These are phyloP conservation scores for Helicoverpa armigera DNA, from an alignment of 1,140 invertebrate genomes.

Conservation along the genomic window DNA sequence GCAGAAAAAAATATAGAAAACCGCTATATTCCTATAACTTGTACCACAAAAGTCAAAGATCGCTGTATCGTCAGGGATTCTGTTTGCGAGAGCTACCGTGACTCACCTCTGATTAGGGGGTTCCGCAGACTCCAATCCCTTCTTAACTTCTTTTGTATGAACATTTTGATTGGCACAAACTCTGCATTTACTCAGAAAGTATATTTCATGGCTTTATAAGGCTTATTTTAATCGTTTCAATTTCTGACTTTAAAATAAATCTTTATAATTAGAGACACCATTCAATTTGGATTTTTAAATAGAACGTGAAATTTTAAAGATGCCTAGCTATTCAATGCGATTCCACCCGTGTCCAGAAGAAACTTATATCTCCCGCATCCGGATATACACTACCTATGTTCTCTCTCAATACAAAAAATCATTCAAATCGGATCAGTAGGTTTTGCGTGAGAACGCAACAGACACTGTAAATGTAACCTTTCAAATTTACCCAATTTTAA, in stretches of 20 bases:
- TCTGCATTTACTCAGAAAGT: not conserved
- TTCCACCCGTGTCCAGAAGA: too few relatives aligned
- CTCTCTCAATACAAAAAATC: too few relatives aligned
- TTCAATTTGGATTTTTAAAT: too few relatives aligned
- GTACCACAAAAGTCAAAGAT: conserved; percentile 44
- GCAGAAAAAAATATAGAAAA: not conserved
- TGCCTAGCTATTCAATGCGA: too few relatives aligned
- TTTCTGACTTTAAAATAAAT: not conserved
- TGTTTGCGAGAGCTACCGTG: conserved; percentile 61
- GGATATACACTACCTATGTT: too few relatives aligned
- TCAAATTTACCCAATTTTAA: too few relatives aligned
- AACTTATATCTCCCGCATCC: too few relatives aligned
- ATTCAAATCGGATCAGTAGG: too few relatives aligned
- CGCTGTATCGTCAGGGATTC: conserved; percentile 60
- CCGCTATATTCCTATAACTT: conserved; percentile 42
- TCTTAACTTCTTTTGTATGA: conserved; percentile 29
- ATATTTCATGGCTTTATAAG: not conserved
- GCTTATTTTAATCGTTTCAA: not conserved
- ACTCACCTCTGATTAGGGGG: conserved; percentile 70
- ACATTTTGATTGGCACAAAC: conserved; percentile 36
- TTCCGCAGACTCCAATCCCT: conserved; percentile 7
- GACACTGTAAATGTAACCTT: too few relatives aligned
- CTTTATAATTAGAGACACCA: too few relatives aligned
- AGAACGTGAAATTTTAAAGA: too few relatives aligned
- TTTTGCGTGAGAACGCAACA: too few relatives aligned